Evolutionary conservation across 2,113 vertebrate species (phyloP).

Genomic region (Calonectris borealis): DNA sequence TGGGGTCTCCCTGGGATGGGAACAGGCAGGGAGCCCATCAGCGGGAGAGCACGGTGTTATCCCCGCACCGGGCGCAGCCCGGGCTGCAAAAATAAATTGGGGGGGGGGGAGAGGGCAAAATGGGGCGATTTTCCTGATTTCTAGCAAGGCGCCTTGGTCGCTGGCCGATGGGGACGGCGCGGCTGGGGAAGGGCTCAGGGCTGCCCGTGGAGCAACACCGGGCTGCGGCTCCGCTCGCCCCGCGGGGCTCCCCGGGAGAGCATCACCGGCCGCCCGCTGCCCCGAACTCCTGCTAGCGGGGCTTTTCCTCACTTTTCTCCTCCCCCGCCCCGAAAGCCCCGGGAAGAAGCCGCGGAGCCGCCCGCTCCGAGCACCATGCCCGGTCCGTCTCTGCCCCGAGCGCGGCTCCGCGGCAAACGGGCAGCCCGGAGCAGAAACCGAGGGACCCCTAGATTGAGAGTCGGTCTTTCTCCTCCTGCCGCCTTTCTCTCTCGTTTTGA

Average conservation of each 20-base stretch:
- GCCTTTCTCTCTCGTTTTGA: rapidly evolving
- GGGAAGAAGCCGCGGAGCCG: neutral
- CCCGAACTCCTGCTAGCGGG: rapidly evolving
- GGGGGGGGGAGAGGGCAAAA: neutral
- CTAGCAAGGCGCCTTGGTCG: neutral
- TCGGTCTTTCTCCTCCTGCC: neutral
- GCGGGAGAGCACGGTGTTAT: rapidly evolving
- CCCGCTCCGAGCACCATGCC: neutral
- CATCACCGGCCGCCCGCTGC: rapidly evolving
- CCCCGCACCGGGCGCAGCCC: neutral
- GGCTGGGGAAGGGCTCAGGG: neutral
- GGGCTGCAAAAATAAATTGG: neutral
- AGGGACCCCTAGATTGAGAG: neutral
- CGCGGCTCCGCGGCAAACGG: neutral
- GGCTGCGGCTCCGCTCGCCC: neutral
- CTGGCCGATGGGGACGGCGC: slow-evolving; percentile 1
- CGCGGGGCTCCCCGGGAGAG: neutral
- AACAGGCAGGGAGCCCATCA: rapidly evolving
- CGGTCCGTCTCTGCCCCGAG: neutral
- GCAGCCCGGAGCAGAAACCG: neutral
- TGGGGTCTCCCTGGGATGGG: neutral
- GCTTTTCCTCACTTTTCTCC: neutral
- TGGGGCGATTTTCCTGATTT: slow-evolving; percentile 14
- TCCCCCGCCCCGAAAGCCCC: neutral
- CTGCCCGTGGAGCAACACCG: neutral